Conservation (phyloP, 2,113 vertebrate species). For the Elaphurus davidianus region DNA sequence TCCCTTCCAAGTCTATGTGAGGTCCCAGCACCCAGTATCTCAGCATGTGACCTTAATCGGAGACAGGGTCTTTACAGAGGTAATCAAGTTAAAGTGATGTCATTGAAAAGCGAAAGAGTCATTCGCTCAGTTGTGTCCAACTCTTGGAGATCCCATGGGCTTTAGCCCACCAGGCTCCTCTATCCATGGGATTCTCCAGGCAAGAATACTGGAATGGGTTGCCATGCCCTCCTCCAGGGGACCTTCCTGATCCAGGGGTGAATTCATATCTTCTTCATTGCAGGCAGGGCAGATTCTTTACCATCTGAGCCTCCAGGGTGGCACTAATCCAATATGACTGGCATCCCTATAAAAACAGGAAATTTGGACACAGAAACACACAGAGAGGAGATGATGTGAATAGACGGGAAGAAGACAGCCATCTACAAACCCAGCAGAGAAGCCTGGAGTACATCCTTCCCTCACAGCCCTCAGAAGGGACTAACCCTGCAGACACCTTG, state of each 20-base stretch:
- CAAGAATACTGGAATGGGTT: neutral
- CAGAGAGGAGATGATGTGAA: neutral
- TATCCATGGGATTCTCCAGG: neutral
- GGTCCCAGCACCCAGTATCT: neutral
- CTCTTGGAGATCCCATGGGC: neutral
- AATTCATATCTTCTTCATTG: neutral
- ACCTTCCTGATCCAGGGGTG: neutral
- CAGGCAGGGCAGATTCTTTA: neutral
- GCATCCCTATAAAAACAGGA: neutral
- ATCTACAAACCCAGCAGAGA: neutral
- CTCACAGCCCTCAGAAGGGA: neutral
- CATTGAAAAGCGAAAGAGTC: neutral
- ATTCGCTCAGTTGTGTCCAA: neutral
- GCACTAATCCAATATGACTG: neutral
- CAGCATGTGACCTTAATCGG: neutral
- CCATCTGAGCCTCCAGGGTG: neutral
- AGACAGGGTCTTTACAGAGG: neutral
- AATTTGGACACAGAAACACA: neutral
- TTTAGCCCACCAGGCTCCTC: neutral
- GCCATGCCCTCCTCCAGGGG: neutral
- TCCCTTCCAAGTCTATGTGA: too few relatives aligned
- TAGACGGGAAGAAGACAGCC: neutral
- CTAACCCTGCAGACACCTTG: neutral
- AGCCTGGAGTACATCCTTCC: neutral
- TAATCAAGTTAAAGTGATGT: neutral